Base-by-base conservation (phyloP, 2,797 vertebrate genomes). In the Myiothlypis coronata region DNA sequence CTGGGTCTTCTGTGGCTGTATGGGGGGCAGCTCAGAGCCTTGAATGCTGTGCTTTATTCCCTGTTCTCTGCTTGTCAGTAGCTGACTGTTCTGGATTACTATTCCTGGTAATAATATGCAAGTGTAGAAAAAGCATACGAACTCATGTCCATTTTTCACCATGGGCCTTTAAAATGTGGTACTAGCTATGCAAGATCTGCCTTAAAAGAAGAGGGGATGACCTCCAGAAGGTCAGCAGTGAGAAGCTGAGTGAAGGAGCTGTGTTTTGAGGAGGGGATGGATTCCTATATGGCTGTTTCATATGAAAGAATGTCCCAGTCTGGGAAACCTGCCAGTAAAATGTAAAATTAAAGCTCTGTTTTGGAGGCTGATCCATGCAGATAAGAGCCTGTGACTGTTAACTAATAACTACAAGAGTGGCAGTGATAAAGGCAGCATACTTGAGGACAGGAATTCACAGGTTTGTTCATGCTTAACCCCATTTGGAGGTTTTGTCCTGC, bases 291-390 rank as follows among this genome's bases (percentile, higher is more conserved):
- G 44, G 55, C 88, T 95, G 35, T 82, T 97, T 95, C 95, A 89
- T 88, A 95, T 92, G 83, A 93, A 95, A 79, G 90, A 97, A 95
- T 95, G 95, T 95, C 93, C 81, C 72, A 67, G 28, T 87, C 95
- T 93, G 95, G 95, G 96, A 96, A 94, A 80, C 3, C 3, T 88
- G 95, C 94, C 94, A 96, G 85, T 84, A 82, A 94, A 93, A 91
- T 88, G 76, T 93, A 93, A 95, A 96, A 96, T 88, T 95, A 87
- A 95, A 96, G 86, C 93, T 94, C 93, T 97, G 94, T 95, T 95
- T 92, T 89, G 80, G 70, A 82, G 93, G 21, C 93, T 49, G 93
- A 95, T 95, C 67, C 90, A 32, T 0, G 6, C 88, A 94, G 95
- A 97, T 96, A 97, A 96, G 77, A 87, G 94, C 68, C 83, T 92